These are phyloP conservation scores for Cyprinus carpio DNA, from an alignment of 2,113 vertebrate species.

Conservation along the genomic window DNA sequence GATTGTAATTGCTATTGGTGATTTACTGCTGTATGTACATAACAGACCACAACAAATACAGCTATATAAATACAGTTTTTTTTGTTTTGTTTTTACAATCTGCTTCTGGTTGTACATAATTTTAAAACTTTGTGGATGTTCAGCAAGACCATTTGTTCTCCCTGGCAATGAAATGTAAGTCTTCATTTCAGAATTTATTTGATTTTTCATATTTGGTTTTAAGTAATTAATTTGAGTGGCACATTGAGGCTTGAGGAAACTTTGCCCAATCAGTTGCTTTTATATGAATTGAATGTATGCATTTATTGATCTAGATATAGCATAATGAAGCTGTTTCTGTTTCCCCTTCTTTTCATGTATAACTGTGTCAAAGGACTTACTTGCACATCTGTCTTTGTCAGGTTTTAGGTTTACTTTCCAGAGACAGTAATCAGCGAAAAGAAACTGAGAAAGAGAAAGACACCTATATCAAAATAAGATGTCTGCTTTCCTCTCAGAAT, in stretches of 20 bases:
- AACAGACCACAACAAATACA: conserved; percentile 1
- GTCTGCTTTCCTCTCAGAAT: conserved; percentile 84
- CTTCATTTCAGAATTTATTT: neutral
- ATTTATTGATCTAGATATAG: neutral
- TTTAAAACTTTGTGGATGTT: conserved; percentile 1
- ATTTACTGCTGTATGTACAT: conserved; percentile 47
- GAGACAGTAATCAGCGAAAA: neutral
- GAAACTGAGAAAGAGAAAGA: neutral
- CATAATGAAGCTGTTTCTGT: neutral
- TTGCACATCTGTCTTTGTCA: neutral
- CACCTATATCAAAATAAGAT: conserved; percentile 64
- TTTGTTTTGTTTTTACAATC: neutral
- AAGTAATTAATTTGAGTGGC: neutral
- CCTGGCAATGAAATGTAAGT: conserved; percentile 57
- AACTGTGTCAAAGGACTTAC: neutral
- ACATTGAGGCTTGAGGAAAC: neutral
- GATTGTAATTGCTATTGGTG: conserved; percentile 57
- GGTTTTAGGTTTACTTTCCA: neutral
- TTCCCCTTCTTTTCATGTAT: neutral
- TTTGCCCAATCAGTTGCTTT: neutral
- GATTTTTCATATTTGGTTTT: neutral
- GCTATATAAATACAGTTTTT: neutral
- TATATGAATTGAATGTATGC: neutral
- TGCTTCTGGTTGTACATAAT: neutral
- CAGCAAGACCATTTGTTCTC: neutral